Conservation (phyloP, 2,888 invertebrate genomes). For the Lycophotia porphyrea region DNA sequence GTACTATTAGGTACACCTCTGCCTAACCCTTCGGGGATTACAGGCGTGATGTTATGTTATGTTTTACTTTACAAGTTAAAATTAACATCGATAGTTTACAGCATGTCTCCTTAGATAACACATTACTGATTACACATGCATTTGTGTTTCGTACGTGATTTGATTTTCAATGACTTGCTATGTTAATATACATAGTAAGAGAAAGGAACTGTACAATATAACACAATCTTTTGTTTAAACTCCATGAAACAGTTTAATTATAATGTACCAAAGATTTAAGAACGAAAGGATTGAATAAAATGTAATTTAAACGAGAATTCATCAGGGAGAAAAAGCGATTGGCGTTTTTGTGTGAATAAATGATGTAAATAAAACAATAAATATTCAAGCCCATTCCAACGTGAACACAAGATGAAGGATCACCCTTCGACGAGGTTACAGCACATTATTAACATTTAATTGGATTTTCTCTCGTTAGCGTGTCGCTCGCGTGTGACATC, state of each 20-base stretch:
- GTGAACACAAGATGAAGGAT: neutral
- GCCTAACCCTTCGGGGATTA: too few relatives aligned
- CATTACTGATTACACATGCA: neutral
- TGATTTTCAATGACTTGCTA: too few relatives aligned
- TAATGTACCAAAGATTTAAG: too few relatives aligned
- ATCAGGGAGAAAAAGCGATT: too few relatives aligned
- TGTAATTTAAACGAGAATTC: too few relatives aligned
- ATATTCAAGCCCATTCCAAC: neutral
- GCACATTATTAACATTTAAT: neutral
- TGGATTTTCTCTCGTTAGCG: conserved; percentile 12
- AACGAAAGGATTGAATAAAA: too few relatives aligned
- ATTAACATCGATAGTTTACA: conserved; percentile 22
- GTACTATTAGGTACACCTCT: too few relatives aligned
- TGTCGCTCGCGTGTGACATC: conserved; percentile 3
- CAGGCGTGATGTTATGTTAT: too few relatives aligned
- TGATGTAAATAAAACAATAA: too few relatives aligned
- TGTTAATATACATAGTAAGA: too few relatives aligned
- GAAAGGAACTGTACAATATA: too few relatives aligned
- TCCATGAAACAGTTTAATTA: neutral
- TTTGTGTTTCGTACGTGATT: neutral
- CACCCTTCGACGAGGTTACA: neutral
- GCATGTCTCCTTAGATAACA: neutral
- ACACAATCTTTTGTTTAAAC: neutral
- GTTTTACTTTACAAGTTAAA: conserved; percentile 38
- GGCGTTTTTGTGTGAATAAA: too few relatives aligned